Evolutionary conservation across 2,113 vertebrate genomes (phyloP).

Genomic region (Rhodinocichla rosea): DNA sequence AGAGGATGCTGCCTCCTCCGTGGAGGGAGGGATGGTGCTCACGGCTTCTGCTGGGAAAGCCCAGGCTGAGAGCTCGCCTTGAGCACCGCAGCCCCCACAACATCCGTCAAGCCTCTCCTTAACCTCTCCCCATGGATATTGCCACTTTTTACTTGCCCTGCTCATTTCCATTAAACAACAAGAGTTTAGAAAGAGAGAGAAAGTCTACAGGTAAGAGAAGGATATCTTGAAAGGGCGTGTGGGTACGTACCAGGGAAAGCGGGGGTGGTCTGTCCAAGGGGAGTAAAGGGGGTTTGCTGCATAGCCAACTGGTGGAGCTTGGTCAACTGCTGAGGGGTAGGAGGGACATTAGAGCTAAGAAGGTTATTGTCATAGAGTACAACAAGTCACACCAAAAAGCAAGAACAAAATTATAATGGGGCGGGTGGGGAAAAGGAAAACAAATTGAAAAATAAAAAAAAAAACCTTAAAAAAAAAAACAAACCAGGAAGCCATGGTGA

Average conservation of each 20-base stretch:
- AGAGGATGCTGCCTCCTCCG: neutral
- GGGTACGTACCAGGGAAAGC: slow-evolving; percentile 99
- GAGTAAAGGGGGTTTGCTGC: slow-evolving; percentile 99
- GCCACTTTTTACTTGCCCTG: neutral
- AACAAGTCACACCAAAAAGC: slow-evolving; percentile 85
- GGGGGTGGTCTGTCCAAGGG: slow-evolving; percentile 99
- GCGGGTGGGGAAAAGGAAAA: neutral
- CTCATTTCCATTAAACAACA: neutral
- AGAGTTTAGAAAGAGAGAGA: slow-evolving; percentile 72
- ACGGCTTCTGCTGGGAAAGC: neutral
- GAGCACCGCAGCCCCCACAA: neutral
- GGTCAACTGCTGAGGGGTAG: slow-evolving; percentile 99
- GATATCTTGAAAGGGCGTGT: slow-evolving; percentile 83
- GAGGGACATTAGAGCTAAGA: slow-evolving; percentile 99
- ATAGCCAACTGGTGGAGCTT: slow-evolving; percentile 99
- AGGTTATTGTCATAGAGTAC: slow-evolving; percentile 91
- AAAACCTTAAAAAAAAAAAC: neutral
- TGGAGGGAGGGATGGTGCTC: neutral
- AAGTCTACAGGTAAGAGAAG: slow-evolving; percentile 86
- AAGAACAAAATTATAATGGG: slow-evolving; percentile 77
- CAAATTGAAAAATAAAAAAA: neutral
- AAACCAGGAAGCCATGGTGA: slow-evolving; percentile 76
- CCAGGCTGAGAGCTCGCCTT: neutral
- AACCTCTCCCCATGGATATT: neutral
- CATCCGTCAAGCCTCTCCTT: neutral